Conservation (phyloP, 1,140 invertebrate species). For the Plodia interpunctella region DNA sequence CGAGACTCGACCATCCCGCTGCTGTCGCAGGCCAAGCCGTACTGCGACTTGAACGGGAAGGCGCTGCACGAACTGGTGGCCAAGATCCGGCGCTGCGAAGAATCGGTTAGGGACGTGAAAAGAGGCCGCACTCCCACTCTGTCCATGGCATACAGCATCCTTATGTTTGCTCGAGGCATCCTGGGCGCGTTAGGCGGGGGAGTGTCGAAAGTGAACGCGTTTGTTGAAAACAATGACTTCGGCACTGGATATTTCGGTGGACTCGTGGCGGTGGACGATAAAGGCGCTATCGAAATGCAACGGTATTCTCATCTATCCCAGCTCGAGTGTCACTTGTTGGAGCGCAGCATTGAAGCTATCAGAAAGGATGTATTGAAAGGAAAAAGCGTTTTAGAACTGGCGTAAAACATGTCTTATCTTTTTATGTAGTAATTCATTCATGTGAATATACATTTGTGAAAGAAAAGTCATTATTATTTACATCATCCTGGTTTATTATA, state of each 20-base stretch:
- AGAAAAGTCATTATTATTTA: slow-evolving; percentile 52
- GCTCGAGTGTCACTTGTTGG: slow-evolving; percentile 44
- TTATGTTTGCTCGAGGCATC: slow-evolving; percentile 34
- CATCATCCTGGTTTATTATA: slow-evolving; percentile 23
- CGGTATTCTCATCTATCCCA: slow-evolving; percentile 36
- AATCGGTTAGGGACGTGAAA: slow-evolving; percentile 80
- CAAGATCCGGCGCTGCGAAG: slow-evolving; percentile 79
- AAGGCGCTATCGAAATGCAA: slow-evolving; percentile 42
- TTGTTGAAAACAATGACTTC: slow-evolving; percentile 52
- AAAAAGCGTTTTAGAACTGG: slow-evolving; percentile 44
- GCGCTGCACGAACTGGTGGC: slow-evolving; percentile 70
- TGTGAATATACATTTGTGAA: too few species aligned
- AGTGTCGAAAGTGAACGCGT: slow-evolving; percentile 32
- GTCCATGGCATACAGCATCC: slow-evolving; percentile 82
- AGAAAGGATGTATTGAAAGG: slow-evolving; percentile 44
- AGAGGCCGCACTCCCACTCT: slow-evolving; percentile 81
- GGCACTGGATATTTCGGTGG: slow-evolving; percentile 31
- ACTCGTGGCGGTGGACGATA: slow-evolving; percentile 28
- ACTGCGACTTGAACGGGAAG: slow-evolving; percentile 76
- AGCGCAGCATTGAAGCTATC: slow-evolving; percentile 37
- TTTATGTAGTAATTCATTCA: too few species aligned
- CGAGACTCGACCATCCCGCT: slow-evolving; percentile 83
- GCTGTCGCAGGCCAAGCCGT: slow-evolving; percentile 78
- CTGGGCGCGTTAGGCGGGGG: slow-evolving; percentile 29
- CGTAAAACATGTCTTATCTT: slow-evolving; percentile 13